Evolutionary conservation across 1,140 invertebrate genomes (phyloP), one percentile per base, ranked within the genome.

Genomic region (Bemisia tabaci): DNA sequence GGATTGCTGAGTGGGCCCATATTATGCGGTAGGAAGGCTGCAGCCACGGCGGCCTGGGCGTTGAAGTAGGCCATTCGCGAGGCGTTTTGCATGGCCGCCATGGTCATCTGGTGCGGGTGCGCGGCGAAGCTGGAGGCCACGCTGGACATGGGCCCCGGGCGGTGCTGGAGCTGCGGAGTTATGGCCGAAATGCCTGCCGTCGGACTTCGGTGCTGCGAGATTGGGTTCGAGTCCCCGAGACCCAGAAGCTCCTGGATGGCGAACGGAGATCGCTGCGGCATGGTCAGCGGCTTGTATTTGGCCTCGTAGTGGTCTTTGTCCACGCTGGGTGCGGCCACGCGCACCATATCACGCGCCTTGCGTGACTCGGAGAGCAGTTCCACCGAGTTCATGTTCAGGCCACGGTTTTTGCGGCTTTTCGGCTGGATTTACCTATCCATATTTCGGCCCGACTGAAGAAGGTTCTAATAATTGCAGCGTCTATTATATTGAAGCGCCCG

Each of bases 161-260:
- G 64, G 64, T 5, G 77, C 73, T 69, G 75, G 73, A 1, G 76
- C 74, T 64, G 61, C 73, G 65, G 67, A 22, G 73, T 72, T 62
- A 74, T 71, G 62, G 71, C 72, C 25, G 71, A 74, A 26, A 74
- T 68, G n/a, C 70, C 73, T 79, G 70, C 74, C 75, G 75, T 79
- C 73, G 67, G 73, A 74, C 76, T 65, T 72, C 71, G 70, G 73
- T 74, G 73, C 75, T 58, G 76, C 74, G 61, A 67, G 12, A 58
- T 64, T 12, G 67, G 25, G 23, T 62, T 60, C 39, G 69, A 63
- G 25, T 69, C 72, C 5, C 65, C 67, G 22, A 94, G 78, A 0
- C 91, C 91, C 72, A 94, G 80, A 70, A 94, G 82, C 80, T 95
- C 91, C 77, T 95, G 91, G 74, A 94, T 94, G 70, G 90, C 92